Conservation (phyloP, 2,113 vertebrate species). For the Xyliphius kryptos region DNA sequence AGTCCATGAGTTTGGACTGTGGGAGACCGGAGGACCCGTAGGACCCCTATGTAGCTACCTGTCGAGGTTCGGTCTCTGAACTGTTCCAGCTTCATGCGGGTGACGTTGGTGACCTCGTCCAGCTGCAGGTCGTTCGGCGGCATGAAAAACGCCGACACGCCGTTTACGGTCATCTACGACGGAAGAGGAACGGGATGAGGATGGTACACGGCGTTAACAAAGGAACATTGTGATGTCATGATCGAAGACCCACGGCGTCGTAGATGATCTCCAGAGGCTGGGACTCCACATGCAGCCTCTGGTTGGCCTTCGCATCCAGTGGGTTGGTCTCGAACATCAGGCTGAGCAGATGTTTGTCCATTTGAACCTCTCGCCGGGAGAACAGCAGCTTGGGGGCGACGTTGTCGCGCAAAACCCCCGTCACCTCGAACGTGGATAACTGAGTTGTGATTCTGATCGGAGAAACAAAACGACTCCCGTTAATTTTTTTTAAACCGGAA, state of each 20-base stretch:
- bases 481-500: no score
- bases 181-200: conserved; percentile 35
- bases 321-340: conserved; percentile 95
- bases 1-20: no score
- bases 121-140: conserved; percentile 84
- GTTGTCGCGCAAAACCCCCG: conserved; percentile 64
- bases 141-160: conserved; percentile 83
- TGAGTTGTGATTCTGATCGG: conserved; percentile 72
- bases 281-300: conserved; percentile 80
- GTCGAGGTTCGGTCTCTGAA: conserved; percentile 93
- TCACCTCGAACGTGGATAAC: conserved; percentile 82
- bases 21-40: no score
- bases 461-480: no score
- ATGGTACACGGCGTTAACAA: no score
- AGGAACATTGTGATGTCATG: no score
- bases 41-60: no score
- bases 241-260: conserved; percentile 92
- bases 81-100: conserved; percentile 93
- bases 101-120: conserved; percentile 86
- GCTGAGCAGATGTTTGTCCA: conserved; percentile 70
- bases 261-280: conserved; percentile 93
- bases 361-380: conserved; percentile 66
- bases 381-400: conserved; percentile 76
- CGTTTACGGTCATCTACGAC: conserved; percentile 83
- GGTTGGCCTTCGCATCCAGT: conserved; percentile 77